A percentile compares a stretch with the other conserved stretches of the same genome.
Evolutionary conservation across 2,888 invertebrate genomes (phyloP).

Genomic region (Papilio protenor): DNA sequence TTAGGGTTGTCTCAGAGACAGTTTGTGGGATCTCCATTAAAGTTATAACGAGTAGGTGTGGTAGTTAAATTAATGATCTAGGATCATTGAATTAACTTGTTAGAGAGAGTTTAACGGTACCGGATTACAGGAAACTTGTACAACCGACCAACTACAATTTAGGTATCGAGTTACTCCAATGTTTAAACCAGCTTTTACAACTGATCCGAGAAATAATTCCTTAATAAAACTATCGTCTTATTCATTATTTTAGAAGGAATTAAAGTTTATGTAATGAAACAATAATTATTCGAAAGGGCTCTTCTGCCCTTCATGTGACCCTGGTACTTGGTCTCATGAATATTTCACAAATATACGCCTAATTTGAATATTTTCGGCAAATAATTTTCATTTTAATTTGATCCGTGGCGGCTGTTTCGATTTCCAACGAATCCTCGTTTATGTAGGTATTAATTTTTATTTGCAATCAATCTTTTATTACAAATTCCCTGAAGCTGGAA

Average conservation of each 20-base stretch:
- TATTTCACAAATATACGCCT: constrained; percentile 43
- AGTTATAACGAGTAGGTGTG: constrained; percentile 22
- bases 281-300: constrained; percentile 46
- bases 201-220: neutral
- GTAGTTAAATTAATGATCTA: constrained; percentile 31
- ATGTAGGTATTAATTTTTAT: neutral
- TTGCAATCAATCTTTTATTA: constrained; percentile 12
- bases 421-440: neutral
- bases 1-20: constrained; percentile 3
- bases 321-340: constrained; percentile 46
- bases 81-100: constrained; percentile 27
- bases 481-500: neutral
- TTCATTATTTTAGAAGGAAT: neutral
- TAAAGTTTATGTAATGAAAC: constrained; percentile 46
- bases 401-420: constrained; percentile 15
- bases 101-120: constrained; percentile 9
- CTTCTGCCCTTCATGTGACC: constrained; percentile 44
- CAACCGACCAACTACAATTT: neutral
- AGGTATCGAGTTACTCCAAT: neutral
- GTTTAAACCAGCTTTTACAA: neutral
- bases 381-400: constrained; percentile 38
- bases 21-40: constrained; percentile 1
- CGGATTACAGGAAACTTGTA: constrained; percentile 5
- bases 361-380: constrained; percentile 35
- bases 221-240: neutral